phyloP scores from a whole-genome alignment of 2,888 invertebrate genomes.

The Platerodrilus igneus region DNA sequence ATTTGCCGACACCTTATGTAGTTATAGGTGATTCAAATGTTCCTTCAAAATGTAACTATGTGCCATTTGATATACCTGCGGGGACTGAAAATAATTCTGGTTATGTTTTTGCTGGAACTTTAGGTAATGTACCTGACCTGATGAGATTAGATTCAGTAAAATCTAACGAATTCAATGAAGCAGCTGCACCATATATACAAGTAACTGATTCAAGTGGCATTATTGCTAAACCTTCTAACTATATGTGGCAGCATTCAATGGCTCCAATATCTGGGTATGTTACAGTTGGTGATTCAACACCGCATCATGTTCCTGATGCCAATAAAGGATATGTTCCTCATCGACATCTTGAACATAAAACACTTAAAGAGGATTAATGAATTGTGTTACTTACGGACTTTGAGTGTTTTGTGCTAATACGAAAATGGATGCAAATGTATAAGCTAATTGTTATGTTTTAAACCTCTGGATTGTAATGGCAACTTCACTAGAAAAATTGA shows the following conservation, averaged over 20 bases:
- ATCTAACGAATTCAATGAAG: conserved; percentile 20
- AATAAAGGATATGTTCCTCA: conserved; percentile 37
- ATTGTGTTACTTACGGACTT: no score
- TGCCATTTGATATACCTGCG: conserved; percentile 30
- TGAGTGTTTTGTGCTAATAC: no score
- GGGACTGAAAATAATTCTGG: conserved; percentile 27
- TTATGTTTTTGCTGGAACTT: conserved; percentile 39
- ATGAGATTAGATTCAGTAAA: conserved; percentile 20
- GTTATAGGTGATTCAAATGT: conserved; percentile 33
- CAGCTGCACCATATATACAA: conserved; percentile 29
- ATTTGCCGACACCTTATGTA: conserved; percentile 30
- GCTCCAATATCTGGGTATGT: conserved; percentile 34
- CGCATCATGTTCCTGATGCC: conserved; percentile 16
- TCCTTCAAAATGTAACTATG: conserved; percentile 35
- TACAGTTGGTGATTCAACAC: conserved; percentile 33
- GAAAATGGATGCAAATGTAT: no score
- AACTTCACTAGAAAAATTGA: no score
- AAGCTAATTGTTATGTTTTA: no score
- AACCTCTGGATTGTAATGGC: no score
- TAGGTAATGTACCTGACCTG: conserved; percentile 28
- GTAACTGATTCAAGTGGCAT: conserved; percentile 25
- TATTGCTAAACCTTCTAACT: conserved; percentile 14
- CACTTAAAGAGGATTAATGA: conserved; percentile 40
- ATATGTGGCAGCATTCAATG: conserved; percentile 27
- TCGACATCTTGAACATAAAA: conserved; percentile 39